Percentiles rank a stretch among this genome's conserved stretches.
Conservation (phyloP, 2,113 vertebrate species). For the Cyanoderma ruficeps region DNA sequence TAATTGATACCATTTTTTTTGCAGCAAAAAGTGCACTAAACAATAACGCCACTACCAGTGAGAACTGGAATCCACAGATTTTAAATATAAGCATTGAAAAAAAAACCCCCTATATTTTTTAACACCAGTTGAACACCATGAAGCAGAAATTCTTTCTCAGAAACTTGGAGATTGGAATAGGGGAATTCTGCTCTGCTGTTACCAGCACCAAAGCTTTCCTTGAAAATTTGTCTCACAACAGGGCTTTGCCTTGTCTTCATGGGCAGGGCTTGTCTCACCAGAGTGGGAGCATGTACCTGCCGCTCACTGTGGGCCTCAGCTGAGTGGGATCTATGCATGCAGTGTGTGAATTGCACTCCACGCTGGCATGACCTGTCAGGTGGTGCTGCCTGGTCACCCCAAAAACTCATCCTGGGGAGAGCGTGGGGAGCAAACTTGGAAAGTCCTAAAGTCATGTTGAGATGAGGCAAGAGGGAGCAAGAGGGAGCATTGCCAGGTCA, state of each 20-base stretch:
- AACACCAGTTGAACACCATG: not conserved
- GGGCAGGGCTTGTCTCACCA: not conserved
- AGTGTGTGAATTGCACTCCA: not conserved
- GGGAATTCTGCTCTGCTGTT: not conserved
- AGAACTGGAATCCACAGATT: not conserved
- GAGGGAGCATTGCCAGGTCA: not conserved
- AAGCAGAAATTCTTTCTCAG: not conserved
- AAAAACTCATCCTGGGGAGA: not conserved
- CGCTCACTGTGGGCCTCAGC: not conserved
- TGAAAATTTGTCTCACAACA: accelerated
- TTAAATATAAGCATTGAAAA: not conserved
- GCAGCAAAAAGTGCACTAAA: constrained; percentile 39
- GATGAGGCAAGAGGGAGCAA: not conserved
- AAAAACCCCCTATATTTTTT: not conserved
- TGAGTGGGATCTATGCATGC: not conserved
- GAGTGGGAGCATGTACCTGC: not conserved
- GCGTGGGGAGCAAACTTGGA: accelerated
- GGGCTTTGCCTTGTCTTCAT: not conserved
- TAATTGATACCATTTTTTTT: not conserved
- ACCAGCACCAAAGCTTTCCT: not conserved
- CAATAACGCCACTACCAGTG: not conserved
- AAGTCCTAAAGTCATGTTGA: not conserved
- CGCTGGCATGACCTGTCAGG: not conserved
- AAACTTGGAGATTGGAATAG: not conserved
- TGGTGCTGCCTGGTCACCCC: not conserved